Evolutionary conservation across 2,888 invertebrate genomes (phyloP).

Genomic region (Drosophila monieri): DNA sequence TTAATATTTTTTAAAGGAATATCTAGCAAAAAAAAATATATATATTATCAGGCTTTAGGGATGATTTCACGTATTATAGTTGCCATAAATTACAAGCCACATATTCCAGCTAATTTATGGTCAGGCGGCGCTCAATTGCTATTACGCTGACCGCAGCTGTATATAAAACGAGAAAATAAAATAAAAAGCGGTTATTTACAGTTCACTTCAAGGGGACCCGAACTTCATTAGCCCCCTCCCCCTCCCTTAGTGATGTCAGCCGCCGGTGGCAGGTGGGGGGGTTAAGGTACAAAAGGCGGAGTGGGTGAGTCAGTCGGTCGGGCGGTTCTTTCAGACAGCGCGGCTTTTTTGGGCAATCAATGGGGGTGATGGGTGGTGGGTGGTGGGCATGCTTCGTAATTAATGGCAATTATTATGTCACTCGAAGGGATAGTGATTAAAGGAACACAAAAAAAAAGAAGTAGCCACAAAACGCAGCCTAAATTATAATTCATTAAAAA

Average conservation of each 20-base stretch:
- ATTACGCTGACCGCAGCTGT: constrained; percentile 27
- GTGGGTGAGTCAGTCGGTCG: constrained; percentile 42
- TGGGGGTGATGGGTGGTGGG: neutral
- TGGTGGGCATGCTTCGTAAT: constrained; percentile 31
- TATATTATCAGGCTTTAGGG: neutral
- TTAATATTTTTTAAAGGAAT: neutral
- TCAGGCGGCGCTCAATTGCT: constrained; percentile 8
- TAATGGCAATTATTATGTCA: constrained; percentile 36
- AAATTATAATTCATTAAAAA: constrained; percentile 1
- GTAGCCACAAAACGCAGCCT: neutral
- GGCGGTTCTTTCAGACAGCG: constrained; percentile 43
- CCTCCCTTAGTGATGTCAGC: constrained; percentile 32
- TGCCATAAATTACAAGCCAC: constrained; percentile 3
- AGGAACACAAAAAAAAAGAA: neutral
- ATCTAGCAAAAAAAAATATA: neutral
- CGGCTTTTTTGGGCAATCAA: constrained; percentile 25
- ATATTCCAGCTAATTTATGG: constrained; percentile 23
- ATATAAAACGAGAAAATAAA: neutral
- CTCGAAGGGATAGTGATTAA: constrained; percentile 26
- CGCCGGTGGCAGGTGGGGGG: constrained; percentile 22
- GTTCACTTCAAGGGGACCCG: constrained; percentile 15
- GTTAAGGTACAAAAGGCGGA: constrained; percentile 5
- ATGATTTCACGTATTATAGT: constrained; percentile 3
- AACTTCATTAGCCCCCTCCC: constrained; percentile 26
- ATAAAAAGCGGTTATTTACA: constrained; percentile 12